Conservation (phyloP, 2,888 invertebrate species). For the Andrena bucephala region DNA sequence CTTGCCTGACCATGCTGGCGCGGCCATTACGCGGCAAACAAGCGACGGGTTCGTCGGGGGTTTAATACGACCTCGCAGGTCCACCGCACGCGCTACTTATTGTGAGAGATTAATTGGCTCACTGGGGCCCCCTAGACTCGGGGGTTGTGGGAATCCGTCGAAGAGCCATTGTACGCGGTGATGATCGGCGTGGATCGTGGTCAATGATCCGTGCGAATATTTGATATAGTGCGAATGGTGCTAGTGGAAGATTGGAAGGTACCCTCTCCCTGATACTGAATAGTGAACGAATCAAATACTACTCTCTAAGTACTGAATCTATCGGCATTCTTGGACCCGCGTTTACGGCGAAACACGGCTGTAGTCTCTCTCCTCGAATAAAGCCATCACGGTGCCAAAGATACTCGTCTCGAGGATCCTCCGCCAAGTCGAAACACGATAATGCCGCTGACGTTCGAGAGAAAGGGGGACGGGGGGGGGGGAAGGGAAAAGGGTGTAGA, state of each 20-base stretch:
- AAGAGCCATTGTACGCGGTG: conserved; percentile 15
- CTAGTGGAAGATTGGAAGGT: neutral
- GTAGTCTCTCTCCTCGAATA: neutral
- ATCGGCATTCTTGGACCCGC: neutral
- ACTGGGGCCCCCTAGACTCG: conserved; percentile 32
- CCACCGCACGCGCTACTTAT: conserved; percentile 78
- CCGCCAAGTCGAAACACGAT: conserved; percentile 27
- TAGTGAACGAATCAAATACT: too few relatives aligned
- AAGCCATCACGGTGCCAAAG: conserved; percentile 21
- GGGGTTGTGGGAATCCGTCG: conserved; percentile 54
- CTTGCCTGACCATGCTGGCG: conserved; percentile 43
- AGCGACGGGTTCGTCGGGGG: conserved; percentile 74
- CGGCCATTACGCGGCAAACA: conserved; percentile 79
- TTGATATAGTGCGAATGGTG: neutral
- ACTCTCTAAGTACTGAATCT: too few relatives aligned
- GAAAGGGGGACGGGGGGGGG: neutral
- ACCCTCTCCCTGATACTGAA: neutral
- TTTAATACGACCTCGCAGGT: conserved; percentile 64
- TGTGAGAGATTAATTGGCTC: conserved; percentile 83
- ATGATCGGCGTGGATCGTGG: conserved; percentile 17
- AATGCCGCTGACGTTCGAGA: neutral
- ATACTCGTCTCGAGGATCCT: conserved; percentile 29
- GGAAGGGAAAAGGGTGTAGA: too few relatives aligned
- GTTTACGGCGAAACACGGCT: neutral
- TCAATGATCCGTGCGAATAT: conserved; percentile 41